Conservation (phyloP, 2,797 vertebrate genomes). For the Cheracebus regulus region DNA sequence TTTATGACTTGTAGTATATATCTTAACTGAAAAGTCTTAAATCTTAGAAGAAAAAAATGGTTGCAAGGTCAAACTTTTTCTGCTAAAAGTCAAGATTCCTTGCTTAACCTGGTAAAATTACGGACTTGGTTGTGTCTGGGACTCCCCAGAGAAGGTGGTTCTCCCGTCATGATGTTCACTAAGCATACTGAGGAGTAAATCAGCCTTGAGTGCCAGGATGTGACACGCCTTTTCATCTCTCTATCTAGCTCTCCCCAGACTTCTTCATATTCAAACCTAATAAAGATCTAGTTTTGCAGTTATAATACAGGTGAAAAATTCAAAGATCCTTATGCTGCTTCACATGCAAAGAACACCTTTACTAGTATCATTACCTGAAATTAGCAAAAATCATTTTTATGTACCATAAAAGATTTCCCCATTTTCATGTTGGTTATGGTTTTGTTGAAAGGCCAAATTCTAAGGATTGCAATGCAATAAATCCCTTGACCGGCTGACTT, state of each 20-base stretch:
- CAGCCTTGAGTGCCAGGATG: background rate
- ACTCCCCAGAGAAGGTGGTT: background rate
- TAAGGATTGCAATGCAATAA: background rate
- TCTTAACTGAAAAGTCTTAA: background rate
- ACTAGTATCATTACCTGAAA: slow-evolving; percentile 30
- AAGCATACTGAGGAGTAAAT: background rate
- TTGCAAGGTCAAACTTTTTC: background rate
- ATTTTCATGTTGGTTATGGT: background rate
- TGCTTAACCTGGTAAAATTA: background rate
- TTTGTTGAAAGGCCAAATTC: background rate
- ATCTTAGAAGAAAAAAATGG: background rate
- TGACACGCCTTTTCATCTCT: background rate
- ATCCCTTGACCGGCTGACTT: background rate
- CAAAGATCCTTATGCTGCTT: background rate
- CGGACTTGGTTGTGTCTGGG: background rate
- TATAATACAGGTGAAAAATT: background rate
- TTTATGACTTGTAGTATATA: background rate
- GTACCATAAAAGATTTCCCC: background rate
- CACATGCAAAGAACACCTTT: slow-evolving; percentile 7
- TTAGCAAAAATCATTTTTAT: slow-evolving; percentile 22
- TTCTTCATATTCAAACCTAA: background rate
- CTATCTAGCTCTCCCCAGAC: background rate
- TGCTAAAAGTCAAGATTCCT: background rate
- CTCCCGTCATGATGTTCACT: background rate
- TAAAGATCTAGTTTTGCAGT: background rate